These are phyloP conservation scores for Aldrovandia affinis DNA, from an alignment of 2,797 vertebrate species.

Conservation along the genomic window DNA sequence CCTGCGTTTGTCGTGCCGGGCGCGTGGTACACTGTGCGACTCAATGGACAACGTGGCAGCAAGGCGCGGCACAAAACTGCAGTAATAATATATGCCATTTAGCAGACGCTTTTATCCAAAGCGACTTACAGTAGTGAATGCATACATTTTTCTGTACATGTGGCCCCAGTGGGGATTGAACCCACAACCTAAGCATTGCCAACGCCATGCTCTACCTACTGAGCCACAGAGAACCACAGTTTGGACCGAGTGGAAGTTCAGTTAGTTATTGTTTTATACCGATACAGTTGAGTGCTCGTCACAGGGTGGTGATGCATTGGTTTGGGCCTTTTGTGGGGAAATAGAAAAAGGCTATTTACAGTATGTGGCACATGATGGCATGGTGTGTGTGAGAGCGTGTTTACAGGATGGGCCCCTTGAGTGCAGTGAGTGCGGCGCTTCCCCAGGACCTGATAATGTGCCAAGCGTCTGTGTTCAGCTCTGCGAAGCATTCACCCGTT, in stretches of 20 bases:
- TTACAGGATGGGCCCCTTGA: neutral
- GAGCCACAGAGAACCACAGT: too few species aligned
- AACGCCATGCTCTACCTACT: too few species aligned
- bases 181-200: too few species aligned
- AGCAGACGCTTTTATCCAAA: too few species aligned
- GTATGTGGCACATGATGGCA: neutral
- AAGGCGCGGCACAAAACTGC: neutral
- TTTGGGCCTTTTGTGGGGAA: too few species aligned
- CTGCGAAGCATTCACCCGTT: neutral
- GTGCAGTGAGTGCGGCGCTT: slow-evolving; percentile 5
- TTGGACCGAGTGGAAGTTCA: neutral
- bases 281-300: neutral
- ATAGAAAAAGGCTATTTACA: neutral
- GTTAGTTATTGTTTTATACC: neutral
- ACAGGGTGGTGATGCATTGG: too few species aligned
- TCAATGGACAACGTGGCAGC: neutral
- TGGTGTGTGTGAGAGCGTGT: neutral
- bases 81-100: too few species aligned
- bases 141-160: too few species aligned
- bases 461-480: neutral
- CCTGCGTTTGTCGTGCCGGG: neutral
- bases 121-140: too few species aligned
- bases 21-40: neutral
- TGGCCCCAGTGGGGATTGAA: too few species aligned
- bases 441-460: neutral